These are phyloP conservation scores for Drosophila nannoptera DNA, from an alignment of 1,140 invertebrate genomes.

Conservation along the genomic window DNA sequence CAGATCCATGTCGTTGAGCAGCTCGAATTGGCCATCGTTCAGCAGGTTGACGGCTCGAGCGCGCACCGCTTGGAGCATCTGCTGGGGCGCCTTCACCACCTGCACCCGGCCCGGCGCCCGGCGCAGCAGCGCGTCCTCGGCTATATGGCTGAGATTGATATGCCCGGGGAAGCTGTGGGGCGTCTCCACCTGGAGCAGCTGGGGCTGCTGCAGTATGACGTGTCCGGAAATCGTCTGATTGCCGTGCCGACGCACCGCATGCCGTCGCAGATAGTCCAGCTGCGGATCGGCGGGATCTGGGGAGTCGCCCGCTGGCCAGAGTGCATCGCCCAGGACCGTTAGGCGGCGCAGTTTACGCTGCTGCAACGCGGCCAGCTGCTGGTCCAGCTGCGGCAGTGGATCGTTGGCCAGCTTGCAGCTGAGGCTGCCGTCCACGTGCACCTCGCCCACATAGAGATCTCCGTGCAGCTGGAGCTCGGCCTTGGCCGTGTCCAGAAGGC, in stretches of 20 bases:
- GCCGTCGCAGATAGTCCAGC: constrained; percentile 57
- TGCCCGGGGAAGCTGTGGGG: constrained; percentile 8
- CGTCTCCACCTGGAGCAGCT: constrained; percentile 25
- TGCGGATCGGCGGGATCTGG: too few relatives aligned
- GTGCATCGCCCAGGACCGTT: constrained; percentile 53
- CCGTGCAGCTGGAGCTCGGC: constrained; percentile 27
- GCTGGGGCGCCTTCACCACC: constrained; percentile 19
- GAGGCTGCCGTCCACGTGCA: constrained; percentile 46
- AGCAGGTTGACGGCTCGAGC: constrained; percentile 7
- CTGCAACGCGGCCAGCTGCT: constrained; percentile 28
- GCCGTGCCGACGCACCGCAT: constrained; percentile 49
- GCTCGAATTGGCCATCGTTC: constrained; percentile 23
- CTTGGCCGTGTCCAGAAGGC: constrained; percentile 44
- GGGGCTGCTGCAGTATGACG: constrained; percentile 40
- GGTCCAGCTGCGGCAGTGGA: constrained; percentile 4
- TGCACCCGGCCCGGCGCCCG: constrained; percentile 9
- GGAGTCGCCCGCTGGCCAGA: constrained; percentile 33
- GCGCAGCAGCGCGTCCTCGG: constrained; percentile 51
- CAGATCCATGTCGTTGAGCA: constrained; percentile 61
- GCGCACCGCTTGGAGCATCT: constrained; percentile 12
- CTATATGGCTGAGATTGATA: constrained; percentile 51
- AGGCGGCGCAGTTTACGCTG: constrained; percentile 52
- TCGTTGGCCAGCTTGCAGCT: constrained; percentile 21
- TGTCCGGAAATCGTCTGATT: constrained; percentile 57
- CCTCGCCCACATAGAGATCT: constrained; percentile 46